Evolutionary conservation across 2,797 vertebrate genomes (phyloP).

Genomic region (Coregonus suidteri): DNA sequence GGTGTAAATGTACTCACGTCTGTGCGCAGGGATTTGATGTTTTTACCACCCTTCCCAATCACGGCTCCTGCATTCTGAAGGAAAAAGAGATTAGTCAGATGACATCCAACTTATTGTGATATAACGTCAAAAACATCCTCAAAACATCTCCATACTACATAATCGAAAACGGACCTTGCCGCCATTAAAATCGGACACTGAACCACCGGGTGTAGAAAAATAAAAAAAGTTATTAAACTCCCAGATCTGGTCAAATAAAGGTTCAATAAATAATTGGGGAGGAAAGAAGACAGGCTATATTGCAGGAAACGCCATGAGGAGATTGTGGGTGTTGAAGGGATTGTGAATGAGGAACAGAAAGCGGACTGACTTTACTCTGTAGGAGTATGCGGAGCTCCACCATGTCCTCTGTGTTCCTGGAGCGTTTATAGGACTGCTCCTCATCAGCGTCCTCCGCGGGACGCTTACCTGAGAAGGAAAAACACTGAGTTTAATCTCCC

Average conservation of each 20-base stretch:
- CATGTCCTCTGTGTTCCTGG: conserved; percentile 95
- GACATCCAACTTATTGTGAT: background rate
- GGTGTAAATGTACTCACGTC: conserved; percentile 88
- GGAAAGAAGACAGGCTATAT: background rate
- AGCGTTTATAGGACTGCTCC: conserved; percentile 96
- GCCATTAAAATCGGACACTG: too few species aligned
- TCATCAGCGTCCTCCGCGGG: conserved; percentile 97
- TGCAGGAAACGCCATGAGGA: background rate
- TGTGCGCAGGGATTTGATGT: conserved; percentile 98
- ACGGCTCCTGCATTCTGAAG: conserved; percentile 96
- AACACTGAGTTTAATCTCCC: conserved; percentile 22
- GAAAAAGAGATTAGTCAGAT: conserved; percentile 21
- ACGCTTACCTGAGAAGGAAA: conserved; percentile 87
- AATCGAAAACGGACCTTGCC: too few species aligned
- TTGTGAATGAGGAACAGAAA: conserved; percentile 12
- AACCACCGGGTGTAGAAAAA: too few species aligned
- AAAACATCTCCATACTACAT: too few species aligned
- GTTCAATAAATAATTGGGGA: background rate
- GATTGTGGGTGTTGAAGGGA: background rate
- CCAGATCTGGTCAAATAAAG: background rate
- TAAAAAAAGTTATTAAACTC: too few species aligned
- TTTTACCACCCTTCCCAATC: conserved; percentile 99
- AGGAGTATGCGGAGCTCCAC: conserved; percentile 96
- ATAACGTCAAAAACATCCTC: too few species aligned
- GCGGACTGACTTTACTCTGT: conserved; percentile 92